Evolutionary conservation across 2,888 invertebrate species (phyloP), one percentile per base, ranked within the genome.

Genomic region (Hyposoter didymator): DNA sequence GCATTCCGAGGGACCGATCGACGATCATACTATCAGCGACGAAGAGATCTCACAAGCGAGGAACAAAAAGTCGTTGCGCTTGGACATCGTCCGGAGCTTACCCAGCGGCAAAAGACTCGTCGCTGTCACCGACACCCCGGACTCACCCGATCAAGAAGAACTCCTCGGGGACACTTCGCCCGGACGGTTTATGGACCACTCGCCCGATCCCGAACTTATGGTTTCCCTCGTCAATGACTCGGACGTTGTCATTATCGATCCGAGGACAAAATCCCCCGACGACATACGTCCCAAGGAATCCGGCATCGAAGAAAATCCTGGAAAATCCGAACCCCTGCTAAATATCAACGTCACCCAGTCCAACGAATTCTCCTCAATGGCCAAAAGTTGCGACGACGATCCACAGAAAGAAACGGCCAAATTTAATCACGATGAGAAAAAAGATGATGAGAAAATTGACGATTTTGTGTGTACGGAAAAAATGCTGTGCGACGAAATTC

Each of bases 221-320:
- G 92, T 93, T 14, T 93, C 94, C 10, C 92, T 93, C 17, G 94
- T 94, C 45, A 90, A 87, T 10, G 96, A 95, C 81, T 95, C 96
- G 8, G 96, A 96, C 88, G 95, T 96, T 45, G 95, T 96, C 0
- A 95, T 96, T 6, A 95, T 96, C 0, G 96, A 96, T 90, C 95
- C 95, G 0, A 94, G 94, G 22, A 94, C 94, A 0, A 96, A 95
- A 88, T 95, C 96, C 0, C 96, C 96, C 0, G 96, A 96, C 88
- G 96, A 96, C 89, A 95, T 95, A 87, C 95, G 96, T 84, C 95
- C 95, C 0, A 89, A 90, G 80, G 94, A 95, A 75, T 89, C 89
- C n/a, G 89, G 89, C 32, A 82, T 89, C 3, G 90, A 90, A 12
- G 89, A 90, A 43, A 90, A 85, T 39, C 47, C 81, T 5, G 90